Conservation (phyloP, 2,797 vertebrate species). For the Brachymystax lenok region DNA sequence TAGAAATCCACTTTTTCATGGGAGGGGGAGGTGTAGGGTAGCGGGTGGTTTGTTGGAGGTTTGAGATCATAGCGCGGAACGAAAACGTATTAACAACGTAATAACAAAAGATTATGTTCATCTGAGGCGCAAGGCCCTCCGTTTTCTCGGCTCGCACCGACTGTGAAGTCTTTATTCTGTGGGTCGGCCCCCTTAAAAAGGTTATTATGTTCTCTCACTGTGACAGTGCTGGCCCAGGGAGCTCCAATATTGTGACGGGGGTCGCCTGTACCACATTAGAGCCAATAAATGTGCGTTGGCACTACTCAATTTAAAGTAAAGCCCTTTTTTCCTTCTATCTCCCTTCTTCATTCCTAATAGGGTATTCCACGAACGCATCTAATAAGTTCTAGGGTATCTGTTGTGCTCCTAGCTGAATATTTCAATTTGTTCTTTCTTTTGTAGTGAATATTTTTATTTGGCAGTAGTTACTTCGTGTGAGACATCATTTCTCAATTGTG, state of each 20-base stretch:
- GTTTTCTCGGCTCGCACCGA: conserved; percentile 65
- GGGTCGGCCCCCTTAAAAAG: conserved; percentile 74
- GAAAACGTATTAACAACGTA: conserved; percentile 77
- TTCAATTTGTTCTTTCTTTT: conserved; percentile 47
- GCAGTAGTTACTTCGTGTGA: conserved; percentile 5
- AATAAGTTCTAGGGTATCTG: conserved; percentile 75
- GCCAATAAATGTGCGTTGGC: conserved; percentile 88
- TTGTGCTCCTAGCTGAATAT: conserved; percentile 65
- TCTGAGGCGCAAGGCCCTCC: conserved; percentile 66
- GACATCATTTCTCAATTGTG: not conserved
- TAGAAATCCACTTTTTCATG: conserved; percentile 33
- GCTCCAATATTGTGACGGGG: conserved; percentile 64
- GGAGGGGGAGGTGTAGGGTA: not conserved
- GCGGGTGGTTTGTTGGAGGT: conserved; percentile 43
- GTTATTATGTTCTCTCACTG: conserved; percentile 78
- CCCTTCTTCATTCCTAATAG: conserved; percentile 81
- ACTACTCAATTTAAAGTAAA: conserved; percentile 88
- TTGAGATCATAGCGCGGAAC: conserved; percentile 67
- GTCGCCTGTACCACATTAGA: conserved; percentile 81
- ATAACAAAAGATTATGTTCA: conserved; percentile 81
- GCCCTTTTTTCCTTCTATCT: conserved; percentile 74
- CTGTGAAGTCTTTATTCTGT: conserved; percentile 78
- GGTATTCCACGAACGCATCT: conserved; percentile 78
- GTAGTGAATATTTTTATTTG: not conserved
- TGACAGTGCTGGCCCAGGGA: conserved; percentile 64